These are phyloP conservation scores for Odocoileus virginianus DNA, from an alignment of 2,113 vertebrate genomes.

Conservation along the genomic window DNA sequence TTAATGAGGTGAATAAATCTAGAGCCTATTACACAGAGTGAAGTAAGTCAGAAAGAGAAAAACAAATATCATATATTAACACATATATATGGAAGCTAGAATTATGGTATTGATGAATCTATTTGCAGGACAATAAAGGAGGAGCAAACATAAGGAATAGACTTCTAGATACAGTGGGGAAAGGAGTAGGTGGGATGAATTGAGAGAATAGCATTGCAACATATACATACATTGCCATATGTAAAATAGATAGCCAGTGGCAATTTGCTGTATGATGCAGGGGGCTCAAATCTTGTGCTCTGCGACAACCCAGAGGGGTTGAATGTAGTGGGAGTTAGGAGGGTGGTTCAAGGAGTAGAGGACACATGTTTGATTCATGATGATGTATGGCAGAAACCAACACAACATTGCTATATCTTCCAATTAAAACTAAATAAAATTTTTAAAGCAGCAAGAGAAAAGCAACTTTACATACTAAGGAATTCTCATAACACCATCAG, in stretches of 20 bases:
- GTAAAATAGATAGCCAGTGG: not conserved
- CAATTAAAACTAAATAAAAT: not conserved
- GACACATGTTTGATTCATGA: not conserved
- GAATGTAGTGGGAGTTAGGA: not conserved
- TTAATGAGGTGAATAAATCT: not conserved
- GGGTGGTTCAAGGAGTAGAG: not conserved
- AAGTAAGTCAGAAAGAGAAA: not conserved
- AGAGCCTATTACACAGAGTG: not conserved
- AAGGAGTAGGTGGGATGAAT: not conserved
- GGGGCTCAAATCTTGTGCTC: not conserved
- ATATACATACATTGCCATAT: not conserved
- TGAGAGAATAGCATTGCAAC: not conserved
- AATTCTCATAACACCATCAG: not conserved
- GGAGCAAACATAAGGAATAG: not conserved
- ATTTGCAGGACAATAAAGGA: not conserved
- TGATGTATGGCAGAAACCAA: not conserved
- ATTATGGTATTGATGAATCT: not conserved
- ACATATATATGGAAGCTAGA: not conserved
- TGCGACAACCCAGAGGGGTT: not conserved
- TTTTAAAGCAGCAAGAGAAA: not conserved
- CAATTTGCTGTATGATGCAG: not conserved
- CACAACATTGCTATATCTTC: not conserved
- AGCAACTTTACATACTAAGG: not conserved
- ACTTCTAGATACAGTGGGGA: not conserved
- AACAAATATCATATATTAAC: not conserved